Evolutionary conservation across 2,113 vertebrate genomes (phyloP).

Genomic region (Ceyx margarethae): DNA sequence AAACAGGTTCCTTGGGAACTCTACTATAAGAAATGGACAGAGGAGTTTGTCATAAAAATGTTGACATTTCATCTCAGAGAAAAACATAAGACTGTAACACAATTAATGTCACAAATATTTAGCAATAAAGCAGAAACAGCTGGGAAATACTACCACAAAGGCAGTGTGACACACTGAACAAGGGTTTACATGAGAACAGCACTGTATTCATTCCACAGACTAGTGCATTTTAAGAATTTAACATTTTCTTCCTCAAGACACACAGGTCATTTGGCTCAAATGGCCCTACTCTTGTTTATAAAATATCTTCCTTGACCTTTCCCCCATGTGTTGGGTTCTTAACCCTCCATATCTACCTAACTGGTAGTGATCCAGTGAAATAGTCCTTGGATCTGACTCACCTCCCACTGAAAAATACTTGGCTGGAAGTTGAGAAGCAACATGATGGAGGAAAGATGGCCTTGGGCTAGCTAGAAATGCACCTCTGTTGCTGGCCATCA

Average conservation of each 20-base stretch:
- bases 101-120: conserved; percentile 13
- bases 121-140: conserved; percentile 16
- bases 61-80: conserved; percentile 40
- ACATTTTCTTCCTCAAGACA: neutral
- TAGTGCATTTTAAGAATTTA: neutral
- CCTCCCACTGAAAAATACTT: neutral
- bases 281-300: neutral
- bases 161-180: neutral
- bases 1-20: neutral
- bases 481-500: neutral
- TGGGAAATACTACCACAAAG: neutral
- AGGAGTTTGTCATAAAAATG: conserved; percentile 6
- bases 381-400: neutral
- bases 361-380: neutral
- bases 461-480: neutral
- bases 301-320: neutral
- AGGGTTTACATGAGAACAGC: neutral
- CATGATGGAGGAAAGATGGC: neutral
- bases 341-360: neutral
- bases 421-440: neutral
- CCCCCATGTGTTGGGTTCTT: neutral
- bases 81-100: neutral
- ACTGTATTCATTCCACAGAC: neutral
- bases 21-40: neutral
- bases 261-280: neutral